Evolutionary conservation across 2,888 invertebrate species (phyloP).

Genomic region (Ellobium chinense): DNA sequence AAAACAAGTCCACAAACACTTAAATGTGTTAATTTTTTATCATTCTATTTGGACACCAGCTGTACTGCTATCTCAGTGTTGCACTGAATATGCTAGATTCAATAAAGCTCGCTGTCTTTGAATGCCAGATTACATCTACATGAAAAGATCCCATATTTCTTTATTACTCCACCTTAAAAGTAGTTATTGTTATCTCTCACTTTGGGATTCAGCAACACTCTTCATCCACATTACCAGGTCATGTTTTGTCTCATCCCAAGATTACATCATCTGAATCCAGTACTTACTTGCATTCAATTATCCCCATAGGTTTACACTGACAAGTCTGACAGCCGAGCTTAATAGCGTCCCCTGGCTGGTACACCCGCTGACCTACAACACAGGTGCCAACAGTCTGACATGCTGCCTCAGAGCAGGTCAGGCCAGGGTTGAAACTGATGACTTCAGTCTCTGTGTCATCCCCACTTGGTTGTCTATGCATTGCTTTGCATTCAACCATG

Average conservation of each 20-base stretch:
- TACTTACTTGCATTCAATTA: slow-evolving; percentile 68
- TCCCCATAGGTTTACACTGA: slow-evolving; percentile 63
- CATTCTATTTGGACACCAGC: too few relatives aligned
- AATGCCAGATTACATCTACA: too few relatives aligned
- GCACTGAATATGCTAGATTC: too few relatives aligned
- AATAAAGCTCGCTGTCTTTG: too few relatives aligned
- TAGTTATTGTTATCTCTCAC: neutral
- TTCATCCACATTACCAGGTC: too few relatives aligned
- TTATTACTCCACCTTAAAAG: neutral
- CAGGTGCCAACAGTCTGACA: slow-evolving; percentile 62
- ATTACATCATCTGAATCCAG: too few relatives aligned
- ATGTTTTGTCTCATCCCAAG: too few relatives aligned
- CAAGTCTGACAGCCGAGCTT: slow-evolving; percentile 70
- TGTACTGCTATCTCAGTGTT: too few relatives aligned
- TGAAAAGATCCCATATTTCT: neutral
- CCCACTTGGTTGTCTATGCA: slow-evolving; percentile 49
- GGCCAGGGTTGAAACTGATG: slow-evolving; percentile 54
- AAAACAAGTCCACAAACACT: too few relatives aligned
- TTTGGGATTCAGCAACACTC: neutral
- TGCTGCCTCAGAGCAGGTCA: slow-evolving; percentile 64
- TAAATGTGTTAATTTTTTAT: too few relatives aligned
- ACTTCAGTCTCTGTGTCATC: slow-evolving; percentile 50
- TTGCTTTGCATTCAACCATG: slow-evolving; percentile 51
- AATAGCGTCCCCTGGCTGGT: slow-evolving; percentile 59
- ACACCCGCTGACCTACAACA: slow-evolving; percentile 59